These are phyloP conservation scores for Mirounga angustirostris DNA, from an alignment of 2,113 vertebrate species.

Conservation along the genomic window DNA sequence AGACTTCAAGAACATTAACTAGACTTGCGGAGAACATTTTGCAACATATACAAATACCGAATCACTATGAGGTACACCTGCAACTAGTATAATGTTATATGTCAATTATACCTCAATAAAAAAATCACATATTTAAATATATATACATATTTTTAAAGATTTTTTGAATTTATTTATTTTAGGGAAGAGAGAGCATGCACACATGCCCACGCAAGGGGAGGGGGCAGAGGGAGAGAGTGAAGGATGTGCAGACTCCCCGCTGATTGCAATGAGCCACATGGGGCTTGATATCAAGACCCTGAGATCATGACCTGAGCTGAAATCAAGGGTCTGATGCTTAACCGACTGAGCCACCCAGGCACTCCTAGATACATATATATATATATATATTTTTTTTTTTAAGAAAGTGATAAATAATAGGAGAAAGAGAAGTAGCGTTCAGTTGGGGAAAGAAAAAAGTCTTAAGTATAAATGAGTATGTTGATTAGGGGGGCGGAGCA, in stretches of 20 bases:
- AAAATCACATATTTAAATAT: neutral
- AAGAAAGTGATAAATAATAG: neutral
- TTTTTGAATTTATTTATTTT: neutral
- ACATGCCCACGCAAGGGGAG: neutral
- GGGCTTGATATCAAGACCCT: neutral
- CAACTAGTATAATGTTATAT: neutral
- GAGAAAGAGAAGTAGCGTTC: neutral
- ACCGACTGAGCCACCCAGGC: neutral
- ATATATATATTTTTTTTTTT: too few species aligned
- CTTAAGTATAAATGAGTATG: neutral
- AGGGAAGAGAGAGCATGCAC: neutral
- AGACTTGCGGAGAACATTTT: neutral
- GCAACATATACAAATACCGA: neutral
- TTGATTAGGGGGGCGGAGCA: neutral
- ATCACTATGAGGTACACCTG: neutral
- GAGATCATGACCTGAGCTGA: neutral
- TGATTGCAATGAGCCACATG: neutral
- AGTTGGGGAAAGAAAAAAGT: neutral
- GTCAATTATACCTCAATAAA: neutral
- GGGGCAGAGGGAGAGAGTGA: neutral
- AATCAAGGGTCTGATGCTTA: neutral
- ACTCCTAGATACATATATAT: neutral
- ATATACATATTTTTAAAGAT: neutral
- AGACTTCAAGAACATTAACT: neutral
- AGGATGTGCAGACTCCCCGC: neutral